Percentiles rank a stretch among this genome's conserved stretches.
These are phyloP conservation scores for Chymomyza fuscimana DNA, from an alignment of 2,888 invertebrate genomes.

Conservation along the genomic window DNA sequence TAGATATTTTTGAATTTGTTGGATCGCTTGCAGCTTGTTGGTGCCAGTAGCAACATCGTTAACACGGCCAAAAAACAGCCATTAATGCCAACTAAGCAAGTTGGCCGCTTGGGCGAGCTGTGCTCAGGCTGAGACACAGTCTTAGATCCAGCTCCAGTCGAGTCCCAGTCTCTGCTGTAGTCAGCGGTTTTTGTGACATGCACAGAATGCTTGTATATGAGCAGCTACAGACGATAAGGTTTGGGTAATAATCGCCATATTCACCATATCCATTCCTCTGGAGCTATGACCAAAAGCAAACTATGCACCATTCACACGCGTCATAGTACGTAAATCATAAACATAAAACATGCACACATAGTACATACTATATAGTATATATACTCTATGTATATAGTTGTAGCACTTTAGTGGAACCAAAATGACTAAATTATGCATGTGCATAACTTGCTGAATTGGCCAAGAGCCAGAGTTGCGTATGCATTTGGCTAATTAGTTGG, in stretches of 20 bases:
- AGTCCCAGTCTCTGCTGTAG: constrained; percentile 12
- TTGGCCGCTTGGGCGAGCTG: constrained; percentile 4
- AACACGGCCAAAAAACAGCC: constrained; percentile 64
- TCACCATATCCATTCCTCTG: constrained; percentile 55
- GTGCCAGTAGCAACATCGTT: constrained; percentile 59
- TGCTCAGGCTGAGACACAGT: constrained; percentile 18
- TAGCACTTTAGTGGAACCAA: constrained; percentile 9
- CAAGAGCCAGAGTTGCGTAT: constrained; percentile 4
- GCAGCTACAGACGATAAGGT: constrained; percentile 9
- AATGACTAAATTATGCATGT: constrained; percentile 67
- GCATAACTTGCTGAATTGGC: constrained; percentile 54
- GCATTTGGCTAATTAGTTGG: constrained; percentile 12
- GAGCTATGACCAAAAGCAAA: not conserved
- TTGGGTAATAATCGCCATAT: constrained; percentile 1
- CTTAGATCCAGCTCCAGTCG: constrained; percentile 1
- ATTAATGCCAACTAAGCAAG: constrained; percentile 51
- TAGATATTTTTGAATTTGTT: not conserved
- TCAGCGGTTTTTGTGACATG: not conserved
- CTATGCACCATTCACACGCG: constrained; percentile 8
- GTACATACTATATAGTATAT: not conserved
- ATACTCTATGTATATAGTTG: not conserved
- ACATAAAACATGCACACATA: constrained; percentile 27
- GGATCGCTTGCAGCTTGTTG: not conserved
- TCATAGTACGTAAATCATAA: constrained; percentile 66
- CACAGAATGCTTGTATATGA: constrained; percentile 13